Evolutionary conservation across 2,888 invertebrate genomes (phyloP).

Genomic region (Pammene fasciana): DNA sequence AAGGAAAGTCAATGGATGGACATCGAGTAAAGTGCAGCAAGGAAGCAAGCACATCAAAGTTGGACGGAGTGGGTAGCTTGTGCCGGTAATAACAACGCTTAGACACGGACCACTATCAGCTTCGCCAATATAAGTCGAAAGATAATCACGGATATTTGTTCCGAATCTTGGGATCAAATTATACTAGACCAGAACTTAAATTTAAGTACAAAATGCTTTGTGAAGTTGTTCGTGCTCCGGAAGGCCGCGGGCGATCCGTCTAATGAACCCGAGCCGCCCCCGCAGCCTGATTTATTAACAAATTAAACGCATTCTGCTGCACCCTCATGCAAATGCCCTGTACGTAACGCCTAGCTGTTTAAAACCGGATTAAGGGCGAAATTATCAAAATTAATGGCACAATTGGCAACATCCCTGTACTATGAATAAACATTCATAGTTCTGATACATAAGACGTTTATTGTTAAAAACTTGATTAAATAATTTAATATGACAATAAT

Average conservation of each 20-base stretch:
- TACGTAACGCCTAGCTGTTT: slow-evolving; percentile 36
- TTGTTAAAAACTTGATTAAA: no score
- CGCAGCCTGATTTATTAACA: slow-evolving; percentile 82
- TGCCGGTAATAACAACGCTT: neutral
- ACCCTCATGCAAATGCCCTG: slow-evolving; percentile 59
- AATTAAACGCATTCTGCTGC: slow-evolving; percentile 82
- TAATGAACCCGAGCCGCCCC: slow-evolving; percentile 80
- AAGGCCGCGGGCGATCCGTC: slow-evolving; percentile 79
- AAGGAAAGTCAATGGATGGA: slow-evolving; percentile 50
- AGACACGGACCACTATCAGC: neutral
- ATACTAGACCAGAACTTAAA: neutral
- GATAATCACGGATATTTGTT: neutral
- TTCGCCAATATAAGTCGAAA: neutral
- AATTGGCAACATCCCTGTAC: neutral
- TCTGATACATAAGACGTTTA: neutral
- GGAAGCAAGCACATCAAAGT: slow-evolving; percentile 68
- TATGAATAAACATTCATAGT: neutral
- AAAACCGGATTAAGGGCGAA: slow-evolving; percentile 32
- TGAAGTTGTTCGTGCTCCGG: slow-evolving; percentile 57
- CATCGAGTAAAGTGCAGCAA: slow-evolving; percentile 72
- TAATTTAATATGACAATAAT: no score
- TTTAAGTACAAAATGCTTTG: neutral
- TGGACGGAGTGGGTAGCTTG: slow-evolving; percentile 67
- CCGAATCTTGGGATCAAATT: neutral
- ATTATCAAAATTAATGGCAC: slow-evolving; percentile 12